These are phyloP conservation scores for Heliconius ethilla DNA, from an alignment of 2,888 invertebrate species.

Conservation along the genomic window DNA sequence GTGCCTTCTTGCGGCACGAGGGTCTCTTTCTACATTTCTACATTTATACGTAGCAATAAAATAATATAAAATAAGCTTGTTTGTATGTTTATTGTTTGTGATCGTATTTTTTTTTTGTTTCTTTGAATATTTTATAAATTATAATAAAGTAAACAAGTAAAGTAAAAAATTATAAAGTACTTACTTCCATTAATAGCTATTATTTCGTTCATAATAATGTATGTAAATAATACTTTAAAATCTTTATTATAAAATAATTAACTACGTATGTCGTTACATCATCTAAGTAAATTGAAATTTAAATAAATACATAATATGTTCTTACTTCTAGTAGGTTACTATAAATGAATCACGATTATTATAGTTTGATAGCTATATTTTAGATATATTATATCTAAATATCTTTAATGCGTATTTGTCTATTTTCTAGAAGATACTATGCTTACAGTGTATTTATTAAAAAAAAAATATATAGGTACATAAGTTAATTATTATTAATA, in stretches of 20 bases:
- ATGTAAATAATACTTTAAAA: not conserved
- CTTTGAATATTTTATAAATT: not conserved
- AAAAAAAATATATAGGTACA: not conserved
- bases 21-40: not conserved
- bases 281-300: slow-evolving; percentile 16
- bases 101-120: not conserved
- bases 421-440: not conserved
- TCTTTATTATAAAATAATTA: not conserved
- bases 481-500: not conserved
- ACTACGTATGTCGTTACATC: slow-evolving; percentile 6
- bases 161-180: not conserved
- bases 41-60: too few relatives aligned
- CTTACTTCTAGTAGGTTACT: not conserved
- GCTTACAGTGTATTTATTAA: not conserved
- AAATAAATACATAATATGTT: slow-evolving; percentile 10
- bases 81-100: not conserved
- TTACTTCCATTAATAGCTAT: not conserved
- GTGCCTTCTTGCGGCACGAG: too few relatives aligned
- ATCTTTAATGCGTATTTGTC: slow-evolving; percentile 1
- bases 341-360: slow-evolving; percentile 23
- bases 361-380: not conserved
- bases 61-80: not conserved
- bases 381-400: not conserved
- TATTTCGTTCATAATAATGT: not conserved
- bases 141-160: too few relatives aligned